A percentile compares a stretch with the other conserved stretches of the same genome.
phyloP scores from a whole-genome alignment of 1,140 invertebrate species.

The Riptortus pedestris region DNA sequence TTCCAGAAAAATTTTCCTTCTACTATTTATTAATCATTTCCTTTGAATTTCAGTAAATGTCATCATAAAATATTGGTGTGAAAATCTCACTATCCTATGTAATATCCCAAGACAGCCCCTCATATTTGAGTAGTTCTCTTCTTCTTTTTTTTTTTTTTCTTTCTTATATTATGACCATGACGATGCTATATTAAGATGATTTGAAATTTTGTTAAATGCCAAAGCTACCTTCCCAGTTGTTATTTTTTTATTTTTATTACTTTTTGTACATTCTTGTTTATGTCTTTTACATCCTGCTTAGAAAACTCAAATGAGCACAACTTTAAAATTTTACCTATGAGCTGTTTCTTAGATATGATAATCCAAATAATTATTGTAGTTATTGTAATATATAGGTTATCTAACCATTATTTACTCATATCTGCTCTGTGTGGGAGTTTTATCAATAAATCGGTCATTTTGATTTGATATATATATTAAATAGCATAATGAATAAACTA shows the following conservation, averaged over 20 bases:
- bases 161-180: not conserved
- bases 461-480: not conserved
- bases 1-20: conserved; percentile 11
- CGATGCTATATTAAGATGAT: not conserved
- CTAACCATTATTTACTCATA: conserved; percentile 17
- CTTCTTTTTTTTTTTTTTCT: not conserved
- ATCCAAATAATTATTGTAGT: conserved; percentile 12
- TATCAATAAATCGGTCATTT: conserved; percentile 12
- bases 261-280: not conserved
- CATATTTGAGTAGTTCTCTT: not conserved
- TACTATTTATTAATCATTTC: conserved; percentile 20
- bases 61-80: conserved; percentile 14
- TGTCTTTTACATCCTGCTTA: conserved; percentile 12
- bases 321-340: conserved; percentile 13
- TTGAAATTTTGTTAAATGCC: not conserved
- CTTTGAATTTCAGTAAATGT: conserved; percentile 20
- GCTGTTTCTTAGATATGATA: conserved; percentile 15
- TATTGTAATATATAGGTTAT: conserved; percentile 18
- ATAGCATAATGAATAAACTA: not conserved
- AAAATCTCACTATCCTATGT: conserved; percentile 16
- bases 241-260: conserved; percentile 2
- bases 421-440: conserved; percentile 10
- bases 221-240: not conserved
- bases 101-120: not conserved
- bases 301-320: conserved; percentile 7